A percentile compares a stretch with the other conserved stretches of the same genome.
phyloP scores from a whole-genome alignment of 2,888 invertebrate species.

The Drosophila siamana region DNA sequence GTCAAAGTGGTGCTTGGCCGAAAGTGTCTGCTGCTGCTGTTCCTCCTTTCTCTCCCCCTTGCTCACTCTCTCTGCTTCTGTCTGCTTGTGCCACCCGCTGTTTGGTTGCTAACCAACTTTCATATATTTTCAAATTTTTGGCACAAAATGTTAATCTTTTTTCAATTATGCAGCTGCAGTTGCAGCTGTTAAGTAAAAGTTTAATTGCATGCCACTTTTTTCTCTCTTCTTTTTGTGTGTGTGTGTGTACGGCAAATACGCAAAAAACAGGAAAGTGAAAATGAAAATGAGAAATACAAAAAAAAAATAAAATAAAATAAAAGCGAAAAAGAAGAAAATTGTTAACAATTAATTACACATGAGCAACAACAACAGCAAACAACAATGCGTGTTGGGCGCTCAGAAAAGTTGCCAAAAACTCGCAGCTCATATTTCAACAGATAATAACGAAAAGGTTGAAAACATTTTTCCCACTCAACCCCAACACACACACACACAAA shows the following conservation, averaged over 20 bases:
- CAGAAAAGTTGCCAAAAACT: conserved; percentile 51
- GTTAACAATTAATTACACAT: conserved; percentile 70
- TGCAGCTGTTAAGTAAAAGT: conserved; percentile 51
- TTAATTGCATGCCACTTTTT: conserved; percentile 57
- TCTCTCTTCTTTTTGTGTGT: not conserved
- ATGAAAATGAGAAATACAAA: conserved; percentile 25
- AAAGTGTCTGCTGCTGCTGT: conserved; percentile 58
- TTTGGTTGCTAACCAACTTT: conserved; percentile 39
- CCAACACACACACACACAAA: conserved; percentile 16
- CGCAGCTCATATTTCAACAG: conserved; percentile 74
- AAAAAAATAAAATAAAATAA: conserved; percentile 17
- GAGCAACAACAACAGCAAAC: conserved; percentile 25
- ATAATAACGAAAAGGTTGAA: conserved; percentile 67
- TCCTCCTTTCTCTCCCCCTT: not conserved
- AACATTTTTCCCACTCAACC: conserved; percentile 38
- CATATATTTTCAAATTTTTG: conserved; percentile 51
- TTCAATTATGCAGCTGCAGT: conserved; percentile 52
- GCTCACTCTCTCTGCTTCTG: not conserved
- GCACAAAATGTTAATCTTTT: conserved; percentile 45
- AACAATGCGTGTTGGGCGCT: conserved; percentile 20
- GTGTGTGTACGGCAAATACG: conserved; percentile 13
- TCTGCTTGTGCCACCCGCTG: not conserved
- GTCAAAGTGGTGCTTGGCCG: conserved; percentile 60
- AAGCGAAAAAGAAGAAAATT: conserved; percentile 45
- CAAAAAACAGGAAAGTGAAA: conserved; percentile 13